These are phyloP conservation scores for Ylistrum balloti DNA, from an alignment of 1,140 invertebrate species.

Conservation along the genomic window DNA sequence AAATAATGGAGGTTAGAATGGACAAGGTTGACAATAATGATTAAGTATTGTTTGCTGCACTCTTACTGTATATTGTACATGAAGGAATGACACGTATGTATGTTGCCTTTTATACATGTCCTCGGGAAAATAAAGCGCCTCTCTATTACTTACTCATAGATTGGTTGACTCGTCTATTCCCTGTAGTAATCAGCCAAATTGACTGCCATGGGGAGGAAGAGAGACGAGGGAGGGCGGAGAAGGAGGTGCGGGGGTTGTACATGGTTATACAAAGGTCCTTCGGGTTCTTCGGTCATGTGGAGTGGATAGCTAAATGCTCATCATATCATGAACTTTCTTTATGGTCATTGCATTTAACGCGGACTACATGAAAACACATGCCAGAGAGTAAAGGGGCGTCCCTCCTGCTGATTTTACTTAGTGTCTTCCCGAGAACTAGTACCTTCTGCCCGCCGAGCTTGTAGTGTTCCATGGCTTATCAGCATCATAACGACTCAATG, in stretches of 20 bases:
- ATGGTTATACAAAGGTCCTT: not conserved
- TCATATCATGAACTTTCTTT: slow-evolving; percentile 18
- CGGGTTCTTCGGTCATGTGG: not conserved
- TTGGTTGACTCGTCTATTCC: not conserved
- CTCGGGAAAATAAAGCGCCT: not conserved
- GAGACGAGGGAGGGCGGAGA: not conserved
- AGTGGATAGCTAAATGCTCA: not conserved
- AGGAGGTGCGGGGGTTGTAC: not conserved
- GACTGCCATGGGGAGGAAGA: not conserved
- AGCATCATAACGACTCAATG: not conserved
- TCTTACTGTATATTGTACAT: not conserved
- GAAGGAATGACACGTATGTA: not conserved
- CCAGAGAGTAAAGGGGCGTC: not conserved
- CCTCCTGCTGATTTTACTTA: not conserved
- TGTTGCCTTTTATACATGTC: not conserved
- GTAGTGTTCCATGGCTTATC: not conserved
- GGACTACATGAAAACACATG: not conserved
- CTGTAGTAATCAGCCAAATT: not conserved
- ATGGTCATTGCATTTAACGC: not conserved
- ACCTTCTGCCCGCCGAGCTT: not conserved
- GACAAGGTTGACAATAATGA: too few species aligned
- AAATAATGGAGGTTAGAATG: too few species aligned
- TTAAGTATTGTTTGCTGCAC: too few species aligned
- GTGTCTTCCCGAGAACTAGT: not conserved
- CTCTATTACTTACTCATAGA: not conserved